These are phyloP conservation scores for Sarcophaga subvicina DNA, from an alignment of 2,888 invertebrate species.

Conservation along the genomic window DNA sequence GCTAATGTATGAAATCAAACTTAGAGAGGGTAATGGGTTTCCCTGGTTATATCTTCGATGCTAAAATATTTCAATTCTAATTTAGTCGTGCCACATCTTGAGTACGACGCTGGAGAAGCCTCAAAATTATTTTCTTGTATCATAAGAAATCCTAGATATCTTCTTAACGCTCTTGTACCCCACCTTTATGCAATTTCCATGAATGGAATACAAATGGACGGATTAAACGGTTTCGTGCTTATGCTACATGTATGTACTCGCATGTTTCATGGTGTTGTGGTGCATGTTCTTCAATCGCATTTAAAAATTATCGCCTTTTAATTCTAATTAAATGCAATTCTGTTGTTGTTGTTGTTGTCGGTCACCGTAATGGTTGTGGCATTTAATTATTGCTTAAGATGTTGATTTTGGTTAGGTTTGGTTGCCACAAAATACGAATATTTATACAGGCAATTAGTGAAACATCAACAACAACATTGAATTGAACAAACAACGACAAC, in stretches of 20 bases:
- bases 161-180: no score
- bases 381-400: conserved; percentile 67
- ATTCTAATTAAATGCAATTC: conserved; percentile 65
- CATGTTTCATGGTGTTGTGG: not conserved
- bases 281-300: conserved; percentile 24
- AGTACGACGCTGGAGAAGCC: no score
- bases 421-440: conserved; percentile 57
- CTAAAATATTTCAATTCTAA: no score
- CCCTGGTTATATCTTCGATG: no score
- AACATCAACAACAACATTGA: conserved; percentile 50
- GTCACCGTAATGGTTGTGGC: conserved; percentile 30
- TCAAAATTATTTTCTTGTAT: no score
- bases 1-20: no score
- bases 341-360: conserved; percentile 2
- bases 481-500: conserved; percentile 30
- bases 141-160: no score
- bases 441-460: conserved; percentile 64
- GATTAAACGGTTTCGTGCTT: not conserved
- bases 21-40: no score
- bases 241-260: no score
- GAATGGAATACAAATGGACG: not conserved
- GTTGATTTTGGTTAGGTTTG: conserved; percentile 27
- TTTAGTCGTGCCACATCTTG: no score
- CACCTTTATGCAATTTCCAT: no score
- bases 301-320: conserved; percentile 66